Evolutionary conservation across 2,888 invertebrate genomes (phyloP).

Genomic region (Epirrhoe tristata): DNA sequence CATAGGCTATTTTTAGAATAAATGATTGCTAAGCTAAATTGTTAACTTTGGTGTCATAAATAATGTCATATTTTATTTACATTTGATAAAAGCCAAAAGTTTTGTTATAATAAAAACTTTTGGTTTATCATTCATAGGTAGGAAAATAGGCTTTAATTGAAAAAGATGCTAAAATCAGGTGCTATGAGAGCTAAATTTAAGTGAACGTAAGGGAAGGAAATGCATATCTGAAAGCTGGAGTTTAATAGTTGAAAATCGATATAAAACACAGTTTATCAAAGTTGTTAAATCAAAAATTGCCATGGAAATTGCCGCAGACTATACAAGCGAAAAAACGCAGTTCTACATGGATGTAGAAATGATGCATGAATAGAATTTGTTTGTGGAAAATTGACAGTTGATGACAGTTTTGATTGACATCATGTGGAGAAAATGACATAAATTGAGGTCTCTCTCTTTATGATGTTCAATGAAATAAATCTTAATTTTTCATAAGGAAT

Average conservation of each 20-base stretch:
- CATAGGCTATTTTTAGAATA: background rate
- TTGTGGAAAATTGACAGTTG: slow-evolving; percentile 48
- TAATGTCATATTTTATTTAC: too few relatives aligned
- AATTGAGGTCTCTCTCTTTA: background rate
- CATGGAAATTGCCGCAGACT: slow-evolving; percentile 1
- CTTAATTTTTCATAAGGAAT: background rate
- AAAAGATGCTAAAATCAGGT: too few relatives aligned
- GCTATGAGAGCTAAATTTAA: too few relatives aligned
- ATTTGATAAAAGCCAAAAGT: background rate
- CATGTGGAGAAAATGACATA: slow-evolving; percentile 40
- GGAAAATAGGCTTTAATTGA: background rate
- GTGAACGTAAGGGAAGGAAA: too few relatives aligned
- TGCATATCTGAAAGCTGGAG: too few relatives aligned
- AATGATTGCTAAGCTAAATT: too few relatives aligned
- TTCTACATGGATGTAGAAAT: background rate
- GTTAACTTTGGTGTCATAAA: too few relatives aligned
- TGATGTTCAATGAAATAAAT: background rate
- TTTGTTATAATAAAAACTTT: background rate
- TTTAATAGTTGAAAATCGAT: too few relatives aligned
- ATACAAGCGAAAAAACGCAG: slow-evolving; percentile 8
- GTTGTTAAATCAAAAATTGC: background rate
- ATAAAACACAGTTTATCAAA: too few relatives aligned
- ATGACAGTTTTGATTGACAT: slow-evolving; percentile 56
- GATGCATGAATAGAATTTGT: slow-evolving; percentile 32
- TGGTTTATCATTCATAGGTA: too few relatives aligned